Evolutionary conservation across 2,888 invertebrate species (phyloP), one percentile per base, ranked within the genome.

Genomic region (Mythimna ferrago): DNA sequence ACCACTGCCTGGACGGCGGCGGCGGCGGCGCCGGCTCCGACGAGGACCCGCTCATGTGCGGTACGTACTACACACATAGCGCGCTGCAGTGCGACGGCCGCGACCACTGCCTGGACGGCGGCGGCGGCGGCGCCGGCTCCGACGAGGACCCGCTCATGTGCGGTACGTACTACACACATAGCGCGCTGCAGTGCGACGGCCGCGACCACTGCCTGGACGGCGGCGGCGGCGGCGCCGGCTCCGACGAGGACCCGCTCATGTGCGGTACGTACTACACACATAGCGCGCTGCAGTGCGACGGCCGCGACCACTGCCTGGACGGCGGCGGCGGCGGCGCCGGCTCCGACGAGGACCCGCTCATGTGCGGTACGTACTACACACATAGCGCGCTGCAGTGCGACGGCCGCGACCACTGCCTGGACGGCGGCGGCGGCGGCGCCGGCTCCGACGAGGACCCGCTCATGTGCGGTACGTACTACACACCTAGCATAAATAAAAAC

Each of bases 51-150:
- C 41, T 41, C n/a, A 19, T 65, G 19, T 65, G 54, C 65, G 35
- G 64, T 71, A 65, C 41, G 64, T 57, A 87, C 97, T 97, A 87
- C 92, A 95, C 97, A 70, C 96, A n/a, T 6, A 9, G 96, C 61
- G 96, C 97, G 84, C 96, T 96, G 86, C 96, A 97, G 21, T 98
- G 98, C 92, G 97, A 98, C 92, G 97, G 98, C 0, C 95, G 97
- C 54, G 96, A 97, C 83, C 98, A 98, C 91, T 98, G 98, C 88
- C 65, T 38, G 9, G 6, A 26, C 9, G 5, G 35, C 2, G 96
- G 96, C 2, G 98, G 97, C 84, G 86, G 78, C 60, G 94, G 94
- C 68, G 92, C 94, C 53, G 97, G 97, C 78, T 96, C 97, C 56
- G 98, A 98, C 88, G 98, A 41, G 41, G 41, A 41, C 41, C 41